Evolutionary conservation across 2,888 invertebrate genomes (phyloP).

Genomic region (Hypomecis atomaria): DNA sequence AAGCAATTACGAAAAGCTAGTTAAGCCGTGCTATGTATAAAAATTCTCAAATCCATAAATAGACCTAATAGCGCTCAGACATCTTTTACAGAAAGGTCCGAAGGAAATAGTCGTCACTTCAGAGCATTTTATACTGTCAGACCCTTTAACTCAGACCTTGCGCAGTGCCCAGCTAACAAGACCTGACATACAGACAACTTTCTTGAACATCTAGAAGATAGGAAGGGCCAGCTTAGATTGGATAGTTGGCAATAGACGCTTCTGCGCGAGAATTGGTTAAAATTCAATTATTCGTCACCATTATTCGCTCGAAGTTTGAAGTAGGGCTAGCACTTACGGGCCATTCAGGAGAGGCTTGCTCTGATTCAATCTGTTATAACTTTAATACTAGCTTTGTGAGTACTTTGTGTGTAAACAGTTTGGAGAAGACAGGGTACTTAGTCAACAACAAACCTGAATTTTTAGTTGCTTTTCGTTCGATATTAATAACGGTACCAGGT

Average conservation of each 20-base stretch:
- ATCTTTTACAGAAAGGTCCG: conserved; percentile 40
- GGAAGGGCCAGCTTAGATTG: conserved; percentile 44
- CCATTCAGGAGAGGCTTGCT: conserved; percentile 51
- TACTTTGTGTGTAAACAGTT: conserved; percentile 16
- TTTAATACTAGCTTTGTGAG: conserved; percentile 53
- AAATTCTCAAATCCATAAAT: conserved; percentile 9
- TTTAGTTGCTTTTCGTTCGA: too few relatives aligned
- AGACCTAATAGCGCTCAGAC: conserved; percentile 10
- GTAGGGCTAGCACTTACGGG: conserved; percentile 59
- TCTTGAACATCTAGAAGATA: conserved; percentile 25
- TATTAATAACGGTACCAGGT: too few relatives aligned
- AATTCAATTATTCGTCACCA: conserved; percentile 73
- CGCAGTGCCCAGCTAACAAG: conserved; percentile 46
- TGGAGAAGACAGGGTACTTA: background rate
- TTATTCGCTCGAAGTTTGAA: conserved; percentile 69
- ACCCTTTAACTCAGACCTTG: conserved; percentile 61
- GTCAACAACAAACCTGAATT: too few relatives aligned
- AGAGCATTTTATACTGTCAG: conserved; percentile 73
- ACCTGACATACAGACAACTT: conserved; percentile 40
- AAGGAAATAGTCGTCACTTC: conserved; percentile 63
- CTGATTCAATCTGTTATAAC: conserved; percentile 62
- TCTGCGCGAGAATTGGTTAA: conserved; percentile 68
- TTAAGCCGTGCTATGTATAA: too few relatives aligned
- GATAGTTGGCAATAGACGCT: conserved; percentile 50
- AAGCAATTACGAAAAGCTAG: too few relatives aligned